Percentiles rank a stretch among this genome's conserved stretches.
Evolutionary conservation across 2,888 invertebrate genomes (phyloP).

Genomic region (Drosophila tanythrix): DNA sequence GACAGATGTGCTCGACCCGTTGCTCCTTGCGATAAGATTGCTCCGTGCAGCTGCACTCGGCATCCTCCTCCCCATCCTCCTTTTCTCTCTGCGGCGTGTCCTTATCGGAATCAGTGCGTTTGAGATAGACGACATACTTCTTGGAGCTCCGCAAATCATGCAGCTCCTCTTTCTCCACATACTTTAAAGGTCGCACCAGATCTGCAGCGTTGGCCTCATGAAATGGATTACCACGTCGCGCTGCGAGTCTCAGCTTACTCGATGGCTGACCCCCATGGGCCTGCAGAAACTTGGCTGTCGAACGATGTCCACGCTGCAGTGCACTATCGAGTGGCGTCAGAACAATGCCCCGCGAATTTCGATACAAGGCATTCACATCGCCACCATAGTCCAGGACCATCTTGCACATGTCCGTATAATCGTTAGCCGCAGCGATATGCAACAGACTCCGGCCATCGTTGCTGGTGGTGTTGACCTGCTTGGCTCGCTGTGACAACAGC

Average conservation of each 20-base stretch:
- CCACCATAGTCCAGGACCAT: conserved; percentile 93
- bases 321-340: conserved; percentile 97
- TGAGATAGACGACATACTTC: conserved; percentile 82
- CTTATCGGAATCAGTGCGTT: conserved; percentile 82
- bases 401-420: conserved; percentile 97
- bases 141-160: conserved; percentile 82
- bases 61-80: conserved; percentile 21
- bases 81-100: conserved; percentile 34
- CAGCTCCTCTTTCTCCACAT: conserved; percentile 83
- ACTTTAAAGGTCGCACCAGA: conserved; percentile 83
- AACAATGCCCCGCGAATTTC: conserved; percentile 92
- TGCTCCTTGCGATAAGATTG: conserved; percentile 81
- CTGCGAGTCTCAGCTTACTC: conserved; percentile 86
- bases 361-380: conserved; percentile 92
- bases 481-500: conserved; percentile 93
- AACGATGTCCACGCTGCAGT: conserved; percentile 92
- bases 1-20: conserved; percentile 78
- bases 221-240: conserved; percentile 83
- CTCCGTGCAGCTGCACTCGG: conserved; percentile 81
- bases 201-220: conserved; percentile 78
- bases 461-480: conserved; percentile 94
- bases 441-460: conserved; percentile 96
- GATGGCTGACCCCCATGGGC: conserved; percentile 95
- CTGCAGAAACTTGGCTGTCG: conserved; percentile 96
- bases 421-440: conserved; percentile 97